Base-by-base conservation (phyloP, 1,140 invertebrate species). In the Sarcophaga bullata region DNA sequence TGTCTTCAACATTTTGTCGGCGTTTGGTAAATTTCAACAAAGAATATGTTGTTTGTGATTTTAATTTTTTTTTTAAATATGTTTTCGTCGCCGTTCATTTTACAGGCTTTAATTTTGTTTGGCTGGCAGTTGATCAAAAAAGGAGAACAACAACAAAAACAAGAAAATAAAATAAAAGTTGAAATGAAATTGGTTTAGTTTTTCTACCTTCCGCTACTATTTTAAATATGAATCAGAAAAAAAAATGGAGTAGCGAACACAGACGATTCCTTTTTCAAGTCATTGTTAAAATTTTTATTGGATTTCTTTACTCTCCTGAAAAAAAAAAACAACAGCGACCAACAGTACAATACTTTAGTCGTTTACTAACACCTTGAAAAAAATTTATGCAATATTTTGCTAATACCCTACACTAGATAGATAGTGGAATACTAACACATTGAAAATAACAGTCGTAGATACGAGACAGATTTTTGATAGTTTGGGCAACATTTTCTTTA, bases 11-110 rank as follows among this genome's bases (percentile, higher is more conserved):
- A 19, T 9, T 68, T 19, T 68, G 62, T 68, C 62, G 62, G 62
- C 62, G 19, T 68, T 19, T 68, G 15, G 10, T n/a, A 13, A 58
- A n/a, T 58, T 68, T 68, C 19, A 68, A 68, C 62, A 68, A 68
- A 68, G 17, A 25, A 25, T 17, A 68, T 68, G 17, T 37, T 37
- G 25, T 19, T 19, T 68, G 17, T 6, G 50, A 10, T 52, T 4
- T n/a, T 25, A 1, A 58, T 6, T 15, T 37, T 37, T 2, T 37
- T 37, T 37, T n/a, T n/a, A 58, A 68, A 19, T 68, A 68, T 25
- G 62, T 68, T 68, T 68, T 68, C 17, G 62, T 68, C 62, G 62
- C 62, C n/a, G 62, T 68, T 68, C n/a, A 68, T 68, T 68, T 68
- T 68, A n/a, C 62, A 19, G 62, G n/a, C 62, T 19, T 68, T 68